Evolutionary conservation across 2,113 vertebrate genomes (phyloP).

Genomic region (Chiloscyllium plagiosum): DNA sequence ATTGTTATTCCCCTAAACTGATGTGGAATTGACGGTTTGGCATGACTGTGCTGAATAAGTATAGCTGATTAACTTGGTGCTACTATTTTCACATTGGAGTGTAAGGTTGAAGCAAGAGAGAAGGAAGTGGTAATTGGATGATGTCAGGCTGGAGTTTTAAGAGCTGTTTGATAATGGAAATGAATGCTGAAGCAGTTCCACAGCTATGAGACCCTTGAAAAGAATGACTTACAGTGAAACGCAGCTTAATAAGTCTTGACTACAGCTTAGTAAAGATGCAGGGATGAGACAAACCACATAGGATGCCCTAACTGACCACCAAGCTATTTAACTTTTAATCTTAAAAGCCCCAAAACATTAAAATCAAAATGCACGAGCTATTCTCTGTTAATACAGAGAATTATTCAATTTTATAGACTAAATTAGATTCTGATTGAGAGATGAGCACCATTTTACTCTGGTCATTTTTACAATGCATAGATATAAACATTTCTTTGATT

Average conservation of each 20-base stretch:
- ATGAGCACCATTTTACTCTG: not conserved
- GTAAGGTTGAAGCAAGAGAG: not conserved
- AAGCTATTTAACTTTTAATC: not conserved
- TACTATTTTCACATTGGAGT: not conserved
- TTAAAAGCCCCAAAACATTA: not conserved
- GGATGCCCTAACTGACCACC: not conserved
- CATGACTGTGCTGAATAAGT: not conserved
- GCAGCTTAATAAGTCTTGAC: slow-evolving; percentile 23
- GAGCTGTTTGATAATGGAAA: not conserved
- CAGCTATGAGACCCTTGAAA: not conserved
- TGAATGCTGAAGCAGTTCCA: not conserved
- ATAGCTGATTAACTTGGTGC: not conserved
- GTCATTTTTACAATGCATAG: not conserved
- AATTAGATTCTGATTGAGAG: not conserved
- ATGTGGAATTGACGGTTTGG: not conserved
- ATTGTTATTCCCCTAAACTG: not conserved
- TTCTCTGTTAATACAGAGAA: not conserved
- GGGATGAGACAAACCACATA: not conserved
- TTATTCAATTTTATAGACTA: not conserved
- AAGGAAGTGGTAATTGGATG: slow-evolving; percentile 19
- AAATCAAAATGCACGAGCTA: not conserved
- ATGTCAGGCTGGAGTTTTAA: not conserved
- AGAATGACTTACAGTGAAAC: not conserved
- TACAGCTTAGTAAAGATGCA: not conserved
- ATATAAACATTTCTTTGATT: not conserved